phyloP scores from a whole-genome alignment of 2,113 vertebrate species.

The Cyprinus carpio region DNA sequence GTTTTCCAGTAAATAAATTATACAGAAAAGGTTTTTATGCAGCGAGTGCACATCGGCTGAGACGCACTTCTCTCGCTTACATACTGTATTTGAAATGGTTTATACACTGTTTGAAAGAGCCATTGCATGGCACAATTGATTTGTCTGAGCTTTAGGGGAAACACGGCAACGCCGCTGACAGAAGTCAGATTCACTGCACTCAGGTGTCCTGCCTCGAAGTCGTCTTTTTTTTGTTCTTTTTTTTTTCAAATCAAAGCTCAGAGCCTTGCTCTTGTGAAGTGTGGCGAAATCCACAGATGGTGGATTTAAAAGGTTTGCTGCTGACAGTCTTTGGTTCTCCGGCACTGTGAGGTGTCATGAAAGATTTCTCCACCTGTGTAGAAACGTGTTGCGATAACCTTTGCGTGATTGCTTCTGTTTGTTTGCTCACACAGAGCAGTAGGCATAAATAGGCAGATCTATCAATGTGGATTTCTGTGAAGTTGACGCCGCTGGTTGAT shows the following conservation, averaged over 20 bases:
- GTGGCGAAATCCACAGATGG: conserved; percentile 12
- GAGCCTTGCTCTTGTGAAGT: conserved; percentile 43
- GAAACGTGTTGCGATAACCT: conserved; percentile 17
- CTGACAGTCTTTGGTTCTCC: conserved; percentile 10
- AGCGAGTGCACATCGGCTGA: not conserved
- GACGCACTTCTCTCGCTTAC: not conserved
- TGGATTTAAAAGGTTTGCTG: conserved; percentile 37
- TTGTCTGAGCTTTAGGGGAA: conserved; percentile 32
- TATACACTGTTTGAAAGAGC: conserved; percentile 16
- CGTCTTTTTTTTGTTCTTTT: conserved; percentile 43
- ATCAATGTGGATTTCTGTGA: not conserved
- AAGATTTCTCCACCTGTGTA: not conserved
- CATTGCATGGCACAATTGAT: conserved; percentile 34
- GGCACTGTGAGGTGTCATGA: not conserved
- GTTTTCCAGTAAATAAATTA: not conserved
- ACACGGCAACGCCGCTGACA: not conserved
- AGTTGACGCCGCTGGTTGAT: not conserved
- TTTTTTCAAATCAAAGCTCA: conserved; percentile 48
- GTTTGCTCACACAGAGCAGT: not conserved
- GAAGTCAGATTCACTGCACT: conserved; percentile 24
- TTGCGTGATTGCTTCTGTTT: not conserved
- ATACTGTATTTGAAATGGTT: conserved; percentile 17
- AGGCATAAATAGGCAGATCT: not conserved
- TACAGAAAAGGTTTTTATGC: not conserved
- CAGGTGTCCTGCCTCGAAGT: conserved; percentile 33